phyloP scores from a whole-genome alignment of 2,113 vertebrate genomes.

The Odocoileus virginianus region DNA sequence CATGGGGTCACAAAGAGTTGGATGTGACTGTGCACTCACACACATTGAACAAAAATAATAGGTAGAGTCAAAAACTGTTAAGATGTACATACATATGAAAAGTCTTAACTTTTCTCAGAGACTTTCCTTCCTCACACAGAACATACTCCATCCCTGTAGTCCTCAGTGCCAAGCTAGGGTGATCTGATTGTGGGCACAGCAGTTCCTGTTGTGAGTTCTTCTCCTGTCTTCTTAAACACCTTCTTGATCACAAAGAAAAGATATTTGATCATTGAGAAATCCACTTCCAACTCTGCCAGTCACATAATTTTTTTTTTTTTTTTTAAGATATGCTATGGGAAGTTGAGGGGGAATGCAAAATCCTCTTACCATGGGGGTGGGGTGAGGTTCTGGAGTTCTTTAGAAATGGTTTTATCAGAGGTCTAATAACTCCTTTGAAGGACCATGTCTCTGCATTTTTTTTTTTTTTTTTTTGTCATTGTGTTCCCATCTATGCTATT shows the following conservation, averaged over 20 bases:
- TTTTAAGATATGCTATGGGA: neutral
- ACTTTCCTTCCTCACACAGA: neutral
- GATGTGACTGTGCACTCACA: neutral
- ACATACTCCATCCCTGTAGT: too few relatives aligned
- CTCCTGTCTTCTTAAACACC: neutral
- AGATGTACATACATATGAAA: neutral
- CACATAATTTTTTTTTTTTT: neutral
- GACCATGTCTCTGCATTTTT: slow-evolving; percentile 57
- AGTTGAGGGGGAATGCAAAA: neutral
- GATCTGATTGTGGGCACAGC: neutral
- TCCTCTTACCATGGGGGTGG: neutral
- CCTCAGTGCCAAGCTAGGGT: neutral
- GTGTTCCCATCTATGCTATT: slow-evolving; percentile 70
- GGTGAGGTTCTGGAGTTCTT: slow-evolving; percentile 38
- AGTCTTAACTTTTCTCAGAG: neutral
- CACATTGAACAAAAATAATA: neutral
- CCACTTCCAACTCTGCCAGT: neutral
- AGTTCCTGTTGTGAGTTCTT: neutral
- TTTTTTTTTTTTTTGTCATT: slow-evolving; percentile 60
- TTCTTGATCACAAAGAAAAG: neutral
- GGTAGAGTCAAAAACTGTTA: neutral
- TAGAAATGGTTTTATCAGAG: slow-evolving; percentile 49
- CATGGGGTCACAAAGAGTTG: neutral
- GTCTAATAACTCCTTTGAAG: slow-evolving; percentile 63
- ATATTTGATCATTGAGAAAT: neutral